Conservation (phyloP, 2,888 invertebrate species). For the Chironomus tentans region DNA sequence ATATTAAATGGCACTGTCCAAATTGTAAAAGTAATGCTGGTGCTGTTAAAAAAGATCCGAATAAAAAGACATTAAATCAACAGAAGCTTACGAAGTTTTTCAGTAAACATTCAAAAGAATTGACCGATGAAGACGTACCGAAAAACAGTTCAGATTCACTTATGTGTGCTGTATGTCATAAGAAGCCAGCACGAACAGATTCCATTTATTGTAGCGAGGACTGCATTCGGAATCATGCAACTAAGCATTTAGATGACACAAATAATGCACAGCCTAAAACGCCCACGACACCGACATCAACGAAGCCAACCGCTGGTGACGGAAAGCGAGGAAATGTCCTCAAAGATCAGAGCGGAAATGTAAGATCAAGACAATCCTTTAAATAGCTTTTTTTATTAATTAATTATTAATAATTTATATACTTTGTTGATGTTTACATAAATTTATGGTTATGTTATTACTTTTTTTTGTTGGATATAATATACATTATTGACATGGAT, state of each 20-base stretch:
- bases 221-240: constrained; percentile 78
- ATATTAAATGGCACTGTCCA: constrained; percentile 82
- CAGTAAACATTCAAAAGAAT: constrained; percentile 18
- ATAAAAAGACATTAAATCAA: constrained; percentile 21
- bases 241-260: constrained; percentile 46
- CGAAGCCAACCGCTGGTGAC: not conserved
- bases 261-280: constrained; percentile 30
- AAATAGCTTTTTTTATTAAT: not conserved
- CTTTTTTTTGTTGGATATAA: too few relatives aligned
- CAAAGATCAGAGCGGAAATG: constrained; percentile 20
- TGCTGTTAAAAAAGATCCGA: not conserved
- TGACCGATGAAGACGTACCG: constrained; percentile 9
- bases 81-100: constrained; percentile 20
- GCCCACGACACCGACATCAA: constrained; percentile 30
- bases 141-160: not conserved
- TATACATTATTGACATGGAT: too few relatives aligned
- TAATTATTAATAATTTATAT: too few relatives aligned
- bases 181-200: constrained; percentile 59
- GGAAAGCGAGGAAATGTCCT: constrained; percentile 18
- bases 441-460: not conserved
- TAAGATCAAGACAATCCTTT: not conserved
- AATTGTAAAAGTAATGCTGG: constrained; percentile 49
- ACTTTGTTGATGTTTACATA: too few relatives aligned
- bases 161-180: constrained; percentile 67
- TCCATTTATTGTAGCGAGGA: constrained; percentile 84